Evolutionary conservation across 2,113 vertebrate genomes (phyloP).

Genomic region (Ctenomys sociabilis): DNA sequence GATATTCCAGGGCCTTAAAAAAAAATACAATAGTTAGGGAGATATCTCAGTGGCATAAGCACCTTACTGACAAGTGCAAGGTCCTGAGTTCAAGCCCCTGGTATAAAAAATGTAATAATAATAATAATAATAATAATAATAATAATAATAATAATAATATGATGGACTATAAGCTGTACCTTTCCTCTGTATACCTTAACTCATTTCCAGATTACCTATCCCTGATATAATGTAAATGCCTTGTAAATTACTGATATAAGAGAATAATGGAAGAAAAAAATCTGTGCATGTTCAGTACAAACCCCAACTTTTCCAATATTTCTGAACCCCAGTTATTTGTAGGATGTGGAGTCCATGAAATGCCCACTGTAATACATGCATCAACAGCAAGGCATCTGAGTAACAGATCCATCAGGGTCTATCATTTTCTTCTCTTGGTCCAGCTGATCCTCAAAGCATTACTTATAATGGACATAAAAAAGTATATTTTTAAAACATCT

Average conservation of each 20-base stretch:
- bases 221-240: too few species aligned
- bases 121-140: too few species aligned
- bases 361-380: neutral
- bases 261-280: neutral
- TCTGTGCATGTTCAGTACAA: neutral
- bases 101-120: too few species aligned
- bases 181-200: neutral
- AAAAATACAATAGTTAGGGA: neutral
- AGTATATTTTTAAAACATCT: neutral
- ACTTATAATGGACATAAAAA: neutral
- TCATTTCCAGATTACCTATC: too few species aligned
- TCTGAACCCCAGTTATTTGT: neutral
- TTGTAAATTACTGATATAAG: neutral
- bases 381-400: neutral
- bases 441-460: neutral
- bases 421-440: neutral
- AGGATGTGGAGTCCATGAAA: neutral
- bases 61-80: too few species aligned
- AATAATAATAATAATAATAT: neutral
- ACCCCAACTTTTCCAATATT: neutral
- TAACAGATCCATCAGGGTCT: neutral
- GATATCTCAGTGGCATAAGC: too few species aligned
- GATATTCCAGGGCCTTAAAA: neutral
- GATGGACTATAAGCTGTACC: neutral
- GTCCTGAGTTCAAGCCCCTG: too few species aligned